Evolutionary conservation across 1,140 invertebrate species (phyloP).

Genomic region (Zaprionus ornatus): DNA sequence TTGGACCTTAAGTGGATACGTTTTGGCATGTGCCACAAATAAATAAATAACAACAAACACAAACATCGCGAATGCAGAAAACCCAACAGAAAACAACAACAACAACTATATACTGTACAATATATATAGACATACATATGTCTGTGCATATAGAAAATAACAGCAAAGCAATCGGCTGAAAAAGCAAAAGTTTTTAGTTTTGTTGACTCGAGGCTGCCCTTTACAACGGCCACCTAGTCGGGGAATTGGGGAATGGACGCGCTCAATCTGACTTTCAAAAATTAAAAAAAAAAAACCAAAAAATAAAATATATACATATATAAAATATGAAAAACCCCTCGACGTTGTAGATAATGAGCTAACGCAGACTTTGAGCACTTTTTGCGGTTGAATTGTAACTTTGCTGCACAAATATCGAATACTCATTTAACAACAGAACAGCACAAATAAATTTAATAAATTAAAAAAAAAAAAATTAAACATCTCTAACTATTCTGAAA

Average conservation of each 20-base stretch:
- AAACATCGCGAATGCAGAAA: neutral
- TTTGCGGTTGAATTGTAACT: neutral
- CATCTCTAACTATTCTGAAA: neutral
- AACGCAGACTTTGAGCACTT: conserved; percentile 1
- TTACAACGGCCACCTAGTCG: conserved; percentile 13
- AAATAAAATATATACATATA: conserved; percentile 6
- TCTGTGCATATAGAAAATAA: conserved; percentile 9
- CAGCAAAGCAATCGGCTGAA: conserved; percentile 8
- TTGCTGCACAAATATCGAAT: conserved; percentile 4
- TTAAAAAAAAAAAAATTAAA: neutral
- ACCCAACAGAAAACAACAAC: neutral
- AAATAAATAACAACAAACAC: conserved; percentile 12
- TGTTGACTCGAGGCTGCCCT: conserved; percentile 35
- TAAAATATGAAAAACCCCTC: neutral
- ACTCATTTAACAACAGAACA: neutral
- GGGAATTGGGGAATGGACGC: conserved; percentile 10
- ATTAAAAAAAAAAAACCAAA: conserved; percentile 9
- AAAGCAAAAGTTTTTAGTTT: conserved; percentile 33
- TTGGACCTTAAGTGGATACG: conserved; percentile 47
- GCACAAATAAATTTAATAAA: neutral
- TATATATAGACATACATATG: neutral
- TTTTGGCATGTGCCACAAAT: conserved; percentile 46
- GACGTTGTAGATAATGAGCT: conserved; percentile 13
- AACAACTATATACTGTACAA: neutral
- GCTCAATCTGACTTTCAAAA: conserved; percentile 36